A percentile compares a stretch with the other conserved stretches of the same genome.
Evolutionary conservation across 2,797 vertebrate species (phyloP).

Genomic region (Poecilia wingei): DNA sequence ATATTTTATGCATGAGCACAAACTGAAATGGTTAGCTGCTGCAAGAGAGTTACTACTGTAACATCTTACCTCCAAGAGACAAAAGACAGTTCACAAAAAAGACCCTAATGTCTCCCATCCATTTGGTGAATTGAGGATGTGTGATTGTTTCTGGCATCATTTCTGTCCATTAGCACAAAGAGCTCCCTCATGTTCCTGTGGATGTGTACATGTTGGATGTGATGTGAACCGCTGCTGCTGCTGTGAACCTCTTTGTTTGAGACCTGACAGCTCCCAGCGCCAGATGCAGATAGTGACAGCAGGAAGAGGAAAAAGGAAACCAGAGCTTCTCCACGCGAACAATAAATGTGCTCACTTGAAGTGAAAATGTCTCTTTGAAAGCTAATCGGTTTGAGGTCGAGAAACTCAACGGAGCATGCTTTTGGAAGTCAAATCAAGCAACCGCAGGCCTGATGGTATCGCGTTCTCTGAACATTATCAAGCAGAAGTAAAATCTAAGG

Average conservation of each 20-base stretch:
- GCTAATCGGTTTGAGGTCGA: conserved; percentile 33
- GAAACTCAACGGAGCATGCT: conserved; percentile 15
- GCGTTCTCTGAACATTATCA: conserved; percentile 20
- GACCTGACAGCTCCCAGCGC: conserved; percentile 69
- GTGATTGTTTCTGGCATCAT: conserved; percentile 28
- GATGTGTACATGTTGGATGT: conserved; percentile 19
- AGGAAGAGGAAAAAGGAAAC: conserved; percentile 33
- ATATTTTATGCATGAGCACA: conserved; percentile 10
- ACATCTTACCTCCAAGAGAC: conserved; percentile 6
- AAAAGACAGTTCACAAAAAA: conserved; percentile 14
- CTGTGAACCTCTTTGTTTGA: conserved; percentile 60
- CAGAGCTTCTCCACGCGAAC: conserved; percentile 39
- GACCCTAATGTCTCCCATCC: conserved; percentile 22
- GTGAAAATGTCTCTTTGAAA: conserved; percentile 43
- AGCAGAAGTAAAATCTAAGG: conserved; percentile 25
- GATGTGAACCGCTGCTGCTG: conserved; percentile 49
- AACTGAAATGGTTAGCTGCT: conserved; percentile 28
- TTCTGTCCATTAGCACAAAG: conserved; percentile 32
- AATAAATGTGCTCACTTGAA: conserved; percentile 34
- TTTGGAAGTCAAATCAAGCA: conserved; percentile 36
- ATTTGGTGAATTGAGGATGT: conserved; percentile 30
- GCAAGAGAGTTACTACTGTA: conserved; percentile 20
- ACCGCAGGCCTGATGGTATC: conserved; percentile 28
- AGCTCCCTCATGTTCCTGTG: conserved; percentile 23
- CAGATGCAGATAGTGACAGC: conserved; percentile 46